Evolutionary conservation across 2,113 vertebrate genomes (phyloP).

Genomic region (Todiramphus chloris): DNA sequence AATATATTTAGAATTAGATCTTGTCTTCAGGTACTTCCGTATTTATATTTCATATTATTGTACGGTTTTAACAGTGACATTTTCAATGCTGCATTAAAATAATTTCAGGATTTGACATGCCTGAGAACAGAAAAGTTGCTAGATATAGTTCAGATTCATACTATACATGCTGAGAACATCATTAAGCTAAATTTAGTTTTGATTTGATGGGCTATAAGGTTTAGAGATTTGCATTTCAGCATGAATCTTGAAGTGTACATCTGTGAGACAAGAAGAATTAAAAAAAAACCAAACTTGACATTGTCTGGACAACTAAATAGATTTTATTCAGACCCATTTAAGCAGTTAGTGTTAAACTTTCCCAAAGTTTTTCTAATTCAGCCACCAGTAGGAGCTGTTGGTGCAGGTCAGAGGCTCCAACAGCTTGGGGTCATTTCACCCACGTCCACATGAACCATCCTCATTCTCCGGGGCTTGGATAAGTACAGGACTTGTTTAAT

Average conservation of each 20-base stretch:
- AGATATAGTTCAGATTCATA: background rate
- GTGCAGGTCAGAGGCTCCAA: background rate
- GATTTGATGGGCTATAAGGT: background rate
- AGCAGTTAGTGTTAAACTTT: background rate
- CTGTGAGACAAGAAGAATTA: no score
- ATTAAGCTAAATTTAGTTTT: background rate
- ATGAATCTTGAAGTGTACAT: background rate
- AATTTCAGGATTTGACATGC: background rate
- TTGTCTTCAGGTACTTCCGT: background rate
- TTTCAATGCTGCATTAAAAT: background rate
- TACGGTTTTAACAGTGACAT: background rate
- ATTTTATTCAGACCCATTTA: background rate
- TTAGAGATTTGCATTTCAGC: background rate
- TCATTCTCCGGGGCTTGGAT: background rate
- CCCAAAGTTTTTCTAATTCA: background rate
- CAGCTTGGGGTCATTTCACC: no score
- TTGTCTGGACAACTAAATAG: background rate
- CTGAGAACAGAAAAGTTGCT: background rate
- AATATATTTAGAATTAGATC: background rate
- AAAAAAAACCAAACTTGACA: no score
- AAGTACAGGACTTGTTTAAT: background rate
- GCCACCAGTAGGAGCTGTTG: background rate
- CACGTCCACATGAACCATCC: background rate
- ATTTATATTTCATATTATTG: background rate
- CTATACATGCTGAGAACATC: background rate